Base-by-base conservation (phyloP, 1,140 invertebrate genomes). In the Aporrectodea caliginosa region DNA sequence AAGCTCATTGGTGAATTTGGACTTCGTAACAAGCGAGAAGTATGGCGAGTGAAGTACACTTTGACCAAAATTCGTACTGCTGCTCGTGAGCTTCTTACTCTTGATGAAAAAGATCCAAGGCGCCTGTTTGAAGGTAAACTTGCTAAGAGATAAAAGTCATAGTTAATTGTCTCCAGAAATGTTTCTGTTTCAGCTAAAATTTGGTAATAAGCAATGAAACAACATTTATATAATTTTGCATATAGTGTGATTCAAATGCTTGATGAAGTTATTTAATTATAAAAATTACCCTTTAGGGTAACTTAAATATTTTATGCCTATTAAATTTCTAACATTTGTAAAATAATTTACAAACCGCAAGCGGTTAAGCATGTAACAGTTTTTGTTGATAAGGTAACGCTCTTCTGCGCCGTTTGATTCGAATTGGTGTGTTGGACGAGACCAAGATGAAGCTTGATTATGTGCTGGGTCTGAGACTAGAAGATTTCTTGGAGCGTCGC, bases 371-470 rank as follows among this genome's bases (percentile, higher is more conserved):
- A n/a, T n/a, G n/a, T n/a, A n/a, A n/a, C n/a, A n/a, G n/a, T n/a
- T n/a, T n/a, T n/a, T n/a, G n/a, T n/a, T n/a, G n/a, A n/a, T n/a
- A 35, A 98, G 96, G 96, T 90, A 99, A 99, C 90, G 98, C 98
- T 34, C 91, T 99, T 43, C 91, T 99, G 81, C 93, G 98, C 91
- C 94, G 98, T 89, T 90, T 99, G 82, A 97, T 99, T 27, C 92
- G 97, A 82, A 98, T 99, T 87, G 98, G 98, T 85, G 98, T 99
- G 34, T 90, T 99, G 84, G 95, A 98, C 86, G 98, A 99, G 88
- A 91, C 76, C 76, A 93, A 95, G 84, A 99, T 99, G 98, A 99
- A 99, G 89, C 95, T 99, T 84, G 98, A 99, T 99, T 99, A 99
- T 85, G 98, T 99, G 81, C 91, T 99, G 85, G 97, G 97, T 91